Percentiles rank a stretch among this genome's conserved stretches.
These are phyloP conservation scores for Geophilus truncorum DNA, from an alignment of 2,888 invertebrate species.

Conservation along the genomic window DNA sequence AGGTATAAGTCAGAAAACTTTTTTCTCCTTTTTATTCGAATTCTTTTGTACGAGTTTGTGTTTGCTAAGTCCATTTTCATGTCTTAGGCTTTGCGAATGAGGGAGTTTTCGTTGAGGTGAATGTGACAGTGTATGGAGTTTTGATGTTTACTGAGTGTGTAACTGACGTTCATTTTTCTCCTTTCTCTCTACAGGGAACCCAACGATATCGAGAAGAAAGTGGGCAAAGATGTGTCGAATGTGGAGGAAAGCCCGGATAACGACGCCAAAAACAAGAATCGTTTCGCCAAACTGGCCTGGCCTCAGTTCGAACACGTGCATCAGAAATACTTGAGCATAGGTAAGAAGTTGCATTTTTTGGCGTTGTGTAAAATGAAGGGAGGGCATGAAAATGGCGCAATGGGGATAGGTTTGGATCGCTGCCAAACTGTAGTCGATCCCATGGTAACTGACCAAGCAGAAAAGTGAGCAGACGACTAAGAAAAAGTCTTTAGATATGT, in stretches of 20 bases:
- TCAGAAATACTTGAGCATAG: constrained; percentile 85
- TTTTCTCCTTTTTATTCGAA: not conserved
- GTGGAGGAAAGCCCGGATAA: constrained; percentile 4
- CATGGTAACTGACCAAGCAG: constrained; percentile 24
- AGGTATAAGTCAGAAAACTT: not conserved
- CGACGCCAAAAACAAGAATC: constrained; percentile 37
- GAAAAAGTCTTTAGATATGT: constrained; percentile 8
- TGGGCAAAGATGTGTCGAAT: constrained; percentile 14
- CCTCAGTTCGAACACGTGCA: constrained; percentile 86
- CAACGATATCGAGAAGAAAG: constrained; percentile 61
- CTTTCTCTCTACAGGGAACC: constrained; percentile 64
- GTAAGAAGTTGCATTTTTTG: constrained; percentile 56
- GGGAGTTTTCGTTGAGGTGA: not conserved
- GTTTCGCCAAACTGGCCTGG: constrained; percentile 70
- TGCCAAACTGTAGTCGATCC: constrained; percentile 17
- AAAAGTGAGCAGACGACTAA: not conserved
- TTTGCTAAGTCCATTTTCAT: constrained; percentile 20
- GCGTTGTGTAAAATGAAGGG: not conserved
- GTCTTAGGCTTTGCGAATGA: not conserved
- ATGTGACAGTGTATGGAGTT: constrained; percentile 18
- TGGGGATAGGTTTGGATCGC: not conserved
- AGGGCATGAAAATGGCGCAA: constrained; percentile 4
- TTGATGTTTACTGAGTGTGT: not conserved
- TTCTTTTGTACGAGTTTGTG: constrained; percentile 3
- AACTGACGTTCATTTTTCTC: not conserved